phyloP scores from a whole-genome alignment of 1,140 invertebrate species.

The Bombus superbus region DNA sequence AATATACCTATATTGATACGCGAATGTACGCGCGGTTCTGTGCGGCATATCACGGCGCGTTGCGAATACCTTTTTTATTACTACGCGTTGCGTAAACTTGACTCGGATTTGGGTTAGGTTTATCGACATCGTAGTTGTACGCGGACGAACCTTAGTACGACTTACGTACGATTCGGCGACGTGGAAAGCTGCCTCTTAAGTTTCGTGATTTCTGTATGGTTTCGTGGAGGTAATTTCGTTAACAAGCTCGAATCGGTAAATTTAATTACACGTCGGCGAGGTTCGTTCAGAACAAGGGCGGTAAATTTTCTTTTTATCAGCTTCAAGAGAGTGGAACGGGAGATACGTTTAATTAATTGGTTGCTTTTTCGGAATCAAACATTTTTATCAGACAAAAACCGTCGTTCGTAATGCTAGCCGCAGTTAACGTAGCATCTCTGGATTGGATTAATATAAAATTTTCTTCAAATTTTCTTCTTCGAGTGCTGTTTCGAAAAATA shows the following conservation, averaged over 20 bases:
- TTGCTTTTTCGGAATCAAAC: not conserved
- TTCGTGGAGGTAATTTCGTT: not conserved
- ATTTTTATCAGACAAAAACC: not conserved
- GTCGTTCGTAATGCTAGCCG: not conserved
- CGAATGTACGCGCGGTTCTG: not conserved
- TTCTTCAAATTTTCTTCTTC: no score
- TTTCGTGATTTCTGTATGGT: not conserved
- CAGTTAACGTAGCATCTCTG: no score
- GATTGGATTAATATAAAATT: no score
- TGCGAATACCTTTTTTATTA: not conserved
- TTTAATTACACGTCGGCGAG: not conserved
- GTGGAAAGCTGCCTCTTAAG: not conserved
- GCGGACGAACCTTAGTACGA: not conserved
- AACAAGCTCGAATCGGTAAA: not conserved
- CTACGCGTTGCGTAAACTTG: not conserved
- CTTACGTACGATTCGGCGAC: not conserved
- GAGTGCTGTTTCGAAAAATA: no score
- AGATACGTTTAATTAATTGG: not conserved
- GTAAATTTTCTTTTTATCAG: not conserved
- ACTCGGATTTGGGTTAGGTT: not conserved
- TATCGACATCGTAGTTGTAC: conserved; percentile 4
- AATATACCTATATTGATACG: not conserved
- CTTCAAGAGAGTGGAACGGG: not conserved
- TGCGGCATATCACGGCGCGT: not conserved
- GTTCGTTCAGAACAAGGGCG: no score